These are phyloP conservation scores for Aegotheles bennettii DNA, from an alignment of 2,113 vertebrate species.

Conservation along the genomic window DNA sequence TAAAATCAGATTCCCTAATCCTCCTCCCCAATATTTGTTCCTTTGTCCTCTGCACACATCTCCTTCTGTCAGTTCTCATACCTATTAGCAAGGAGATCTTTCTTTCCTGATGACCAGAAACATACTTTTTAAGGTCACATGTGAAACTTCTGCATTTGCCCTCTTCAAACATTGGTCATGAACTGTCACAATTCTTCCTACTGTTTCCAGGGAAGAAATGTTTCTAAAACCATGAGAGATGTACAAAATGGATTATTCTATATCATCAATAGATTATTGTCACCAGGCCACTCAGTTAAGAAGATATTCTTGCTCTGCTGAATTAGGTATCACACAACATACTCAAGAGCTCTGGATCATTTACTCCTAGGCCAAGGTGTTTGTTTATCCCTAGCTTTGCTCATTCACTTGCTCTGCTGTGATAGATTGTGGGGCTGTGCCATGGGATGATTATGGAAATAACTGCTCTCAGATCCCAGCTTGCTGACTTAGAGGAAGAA, in stretches of 20 bases:
- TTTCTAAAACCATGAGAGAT: background rate
- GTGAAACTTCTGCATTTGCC: background rate
- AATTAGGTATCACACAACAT: background rate
- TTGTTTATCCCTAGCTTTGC: background rate
- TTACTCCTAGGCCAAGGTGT: background rate
- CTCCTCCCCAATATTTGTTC: background rate
- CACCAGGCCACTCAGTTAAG: background rate
- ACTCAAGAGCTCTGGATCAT: background rate
- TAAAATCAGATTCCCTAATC: background rate
- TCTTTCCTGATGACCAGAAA: background rate
- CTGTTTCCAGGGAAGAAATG: background rate
- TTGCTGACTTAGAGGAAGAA: conserved; percentile 69
- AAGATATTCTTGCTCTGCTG: background rate
- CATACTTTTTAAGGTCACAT: background rate
- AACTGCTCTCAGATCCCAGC: conserved; percentile 66
- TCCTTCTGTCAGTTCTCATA: background rate
- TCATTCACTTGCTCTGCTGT: background rate
- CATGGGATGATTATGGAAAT: conserved; percentile 74
- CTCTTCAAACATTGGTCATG: background rate
- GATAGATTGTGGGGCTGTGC: conserved; percentile 61
- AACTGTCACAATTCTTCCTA: background rate
- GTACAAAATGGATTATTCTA: background rate
- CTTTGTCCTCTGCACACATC: background rate
- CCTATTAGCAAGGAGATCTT: background rate
- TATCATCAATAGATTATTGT: background rate